Conservation (phyloP, 2,113 vertebrate genomes). For the Alouatta palliata region DNA sequence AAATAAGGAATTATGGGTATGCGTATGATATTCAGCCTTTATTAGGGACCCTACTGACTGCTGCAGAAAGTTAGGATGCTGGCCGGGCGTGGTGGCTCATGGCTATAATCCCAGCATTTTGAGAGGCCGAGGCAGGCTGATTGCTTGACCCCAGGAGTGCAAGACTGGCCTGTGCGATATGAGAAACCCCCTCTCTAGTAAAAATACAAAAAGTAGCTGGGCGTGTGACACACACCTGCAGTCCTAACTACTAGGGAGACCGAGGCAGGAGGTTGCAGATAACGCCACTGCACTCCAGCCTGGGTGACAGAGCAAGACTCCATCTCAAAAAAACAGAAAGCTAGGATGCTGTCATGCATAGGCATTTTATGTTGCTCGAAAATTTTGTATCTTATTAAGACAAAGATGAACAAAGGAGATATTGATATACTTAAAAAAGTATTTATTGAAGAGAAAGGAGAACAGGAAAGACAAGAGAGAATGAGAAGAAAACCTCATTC, state of each 20-base stretch:
- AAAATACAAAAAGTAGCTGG: no score
- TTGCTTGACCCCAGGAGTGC: no score
- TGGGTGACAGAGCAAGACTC: no score
- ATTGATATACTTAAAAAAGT: not conserved
- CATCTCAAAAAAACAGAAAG: not conserved
- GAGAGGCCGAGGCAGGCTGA: no score
- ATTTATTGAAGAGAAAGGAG: not conserved
- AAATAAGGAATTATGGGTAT: not conserved
- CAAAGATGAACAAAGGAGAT: not conserved
- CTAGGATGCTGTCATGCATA: not conserved
- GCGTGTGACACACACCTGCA: fast-evolving
- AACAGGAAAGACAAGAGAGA: not conserved
- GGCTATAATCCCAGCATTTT: no score
- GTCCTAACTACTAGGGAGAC: no score
- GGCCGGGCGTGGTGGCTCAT: no score
- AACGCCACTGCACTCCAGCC: no score
- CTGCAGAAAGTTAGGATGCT: not conserved
- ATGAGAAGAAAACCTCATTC: not conserved
- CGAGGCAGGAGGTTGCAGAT: no score
- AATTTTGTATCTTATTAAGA: constrained; percentile 19
- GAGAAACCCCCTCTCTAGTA: no score
- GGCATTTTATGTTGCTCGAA: not conserved
- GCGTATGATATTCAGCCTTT: not conserved
- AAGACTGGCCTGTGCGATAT: no score
- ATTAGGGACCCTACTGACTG: not conserved